Conservation (phyloP, 1,140 invertebrate species). For the Panagrolaimus sp. region DNA sequence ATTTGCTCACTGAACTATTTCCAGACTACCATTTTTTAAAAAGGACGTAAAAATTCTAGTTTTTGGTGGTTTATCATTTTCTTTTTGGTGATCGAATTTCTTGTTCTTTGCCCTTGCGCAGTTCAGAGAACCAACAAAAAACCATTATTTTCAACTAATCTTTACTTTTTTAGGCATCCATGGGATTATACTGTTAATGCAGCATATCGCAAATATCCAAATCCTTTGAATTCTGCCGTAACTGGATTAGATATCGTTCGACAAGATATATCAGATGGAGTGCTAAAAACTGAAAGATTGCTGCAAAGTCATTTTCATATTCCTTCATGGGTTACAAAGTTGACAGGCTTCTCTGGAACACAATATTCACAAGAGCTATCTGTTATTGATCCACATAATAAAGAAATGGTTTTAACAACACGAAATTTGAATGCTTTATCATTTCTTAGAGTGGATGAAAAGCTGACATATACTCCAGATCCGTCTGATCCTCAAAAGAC, state of each 20-base stretch:
- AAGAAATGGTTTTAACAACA: slow-evolving; percentile 80
- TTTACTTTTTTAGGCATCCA: slow-evolving; percentile 70
- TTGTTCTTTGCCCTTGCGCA: background rate
- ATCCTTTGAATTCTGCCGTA: slow-evolving; percentile 90
- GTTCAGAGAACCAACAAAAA: background rate
- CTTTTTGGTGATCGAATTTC: background rate
- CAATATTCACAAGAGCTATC: slow-evolving; percentile 92
- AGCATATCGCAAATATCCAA: slow-evolving; percentile 97
- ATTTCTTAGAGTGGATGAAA: slow-evolving; percentile 85
- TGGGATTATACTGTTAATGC: slow-evolving; percentile 97
- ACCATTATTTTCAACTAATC: slow-evolving; percentile 65
- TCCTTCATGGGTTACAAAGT: slow-evolving; percentile 79
- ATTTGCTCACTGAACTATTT: background rate
- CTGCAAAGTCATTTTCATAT: slow-evolving; percentile 90
- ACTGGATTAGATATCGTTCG: slow-evolving; percentile 92
- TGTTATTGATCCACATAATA: slow-evolving; percentile 75
- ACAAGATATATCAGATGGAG: slow-evolving; percentile 71
- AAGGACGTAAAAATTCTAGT: background rate
- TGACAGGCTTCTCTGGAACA: slow-evolving; percentile 79
- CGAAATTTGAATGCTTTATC: slow-evolving; percentile 84
- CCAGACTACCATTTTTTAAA: too few species aligned
- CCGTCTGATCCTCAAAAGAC: slow-evolving; percentile 68
- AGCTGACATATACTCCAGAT: slow-evolving; percentile 79
- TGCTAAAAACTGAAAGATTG: slow-evolving; percentile 80
- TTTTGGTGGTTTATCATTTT: background rate